These are phyloP conservation scores for Hypselothyrea guttata DNA, from an alignment of 2,888 invertebrate species.

Conservation along the genomic window DNA sequence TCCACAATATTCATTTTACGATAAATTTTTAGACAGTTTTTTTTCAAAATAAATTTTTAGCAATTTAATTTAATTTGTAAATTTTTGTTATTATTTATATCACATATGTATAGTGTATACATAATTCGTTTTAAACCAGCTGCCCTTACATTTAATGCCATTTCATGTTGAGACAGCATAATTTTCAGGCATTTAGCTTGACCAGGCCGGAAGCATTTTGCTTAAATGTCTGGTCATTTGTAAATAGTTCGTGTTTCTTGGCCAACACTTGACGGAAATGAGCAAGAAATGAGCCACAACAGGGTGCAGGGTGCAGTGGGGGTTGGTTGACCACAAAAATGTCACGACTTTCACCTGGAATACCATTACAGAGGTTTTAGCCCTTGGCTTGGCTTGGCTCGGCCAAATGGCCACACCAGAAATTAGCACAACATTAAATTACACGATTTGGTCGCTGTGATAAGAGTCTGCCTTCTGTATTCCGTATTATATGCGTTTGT, in stretches of 20 bases:
- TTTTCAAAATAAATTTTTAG: too few relatives aligned
- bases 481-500: slow-evolving; percentile 20
- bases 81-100: too few relatives aligned
- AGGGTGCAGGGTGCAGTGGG: background rate
- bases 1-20: too few relatives aligned
- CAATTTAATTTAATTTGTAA: too few relatives aligned
- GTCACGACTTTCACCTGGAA: slow-evolving; percentile 71
- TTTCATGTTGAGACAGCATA: slow-evolving; percentile 72
- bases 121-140: slow-evolving; percentile 2
- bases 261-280: slow-evolving; percentile 72
- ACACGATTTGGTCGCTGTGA: slow-evolving; percentile 68
- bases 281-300: slow-evolving; percentile 65
- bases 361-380: slow-evolving; percentile 6
- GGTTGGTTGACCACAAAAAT: slow-evolving; percentile 53
- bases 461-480: slow-evolving; percentile 33
- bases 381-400: slow-evolving; percentile 32
- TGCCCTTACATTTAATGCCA: slow-evolving; percentile 14
- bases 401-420: slow-evolving; percentile 50
- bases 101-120: slow-evolving; percentile 43
- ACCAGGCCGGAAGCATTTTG: slow-evolving; percentile 70
- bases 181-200: slow-evolving; percentile 71
- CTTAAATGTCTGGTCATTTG: slow-evolving; percentile 76
- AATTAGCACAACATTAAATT: slow-evolving; percentile 78
- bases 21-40: too few relatives aligned
- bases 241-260: slow-evolving; percentile 72